Evolutionary conservation across 2,888 invertebrate genomes (phyloP).

Genomic region (Seira sanloemensis): DNA sequence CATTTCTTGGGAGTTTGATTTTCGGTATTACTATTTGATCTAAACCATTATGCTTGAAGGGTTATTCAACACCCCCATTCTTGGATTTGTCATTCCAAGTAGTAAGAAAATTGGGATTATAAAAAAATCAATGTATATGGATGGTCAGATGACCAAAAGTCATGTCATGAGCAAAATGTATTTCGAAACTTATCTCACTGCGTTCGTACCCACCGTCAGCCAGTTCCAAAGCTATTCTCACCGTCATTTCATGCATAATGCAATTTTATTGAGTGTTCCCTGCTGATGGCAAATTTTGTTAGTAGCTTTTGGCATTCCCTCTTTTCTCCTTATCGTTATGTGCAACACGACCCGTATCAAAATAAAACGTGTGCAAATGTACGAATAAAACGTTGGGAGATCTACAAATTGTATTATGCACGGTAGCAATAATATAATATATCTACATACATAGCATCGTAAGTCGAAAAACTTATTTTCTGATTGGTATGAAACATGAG

Average conservation of each 20-base stretch:
- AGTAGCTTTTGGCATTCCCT: neutral
- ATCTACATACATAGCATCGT: too few species aligned
- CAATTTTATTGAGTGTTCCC: constrained; percentile 19
- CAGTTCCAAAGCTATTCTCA: constrained; percentile 17
- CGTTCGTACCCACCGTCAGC: neutral
- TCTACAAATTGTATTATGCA: too few species aligned
- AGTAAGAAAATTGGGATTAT: neutral
- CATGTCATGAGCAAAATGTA: too few species aligned
- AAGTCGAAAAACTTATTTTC: too few species aligned
- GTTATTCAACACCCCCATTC: neutral
- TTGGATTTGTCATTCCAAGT: neutral
- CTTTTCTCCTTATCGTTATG: neutral
- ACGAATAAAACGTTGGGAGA: too few species aligned
- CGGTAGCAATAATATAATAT: too few species aligned
- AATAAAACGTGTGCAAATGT: neutral
- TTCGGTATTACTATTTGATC: too few species aligned
- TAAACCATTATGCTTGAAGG: too few species aligned
- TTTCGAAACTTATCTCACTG: neutral
- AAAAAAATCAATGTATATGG: neutral
- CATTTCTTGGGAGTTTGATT: too few species aligned
- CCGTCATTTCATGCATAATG: constrained; percentile 1
- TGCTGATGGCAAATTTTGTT: neutral
- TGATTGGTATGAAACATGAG: too few species aligned
- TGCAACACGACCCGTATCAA: neutral
- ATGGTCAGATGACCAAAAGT: too few species aligned